phyloP scores from a whole-genome alignment of 2,888 invertebrate species.

The Myopa testacea region DNA sequence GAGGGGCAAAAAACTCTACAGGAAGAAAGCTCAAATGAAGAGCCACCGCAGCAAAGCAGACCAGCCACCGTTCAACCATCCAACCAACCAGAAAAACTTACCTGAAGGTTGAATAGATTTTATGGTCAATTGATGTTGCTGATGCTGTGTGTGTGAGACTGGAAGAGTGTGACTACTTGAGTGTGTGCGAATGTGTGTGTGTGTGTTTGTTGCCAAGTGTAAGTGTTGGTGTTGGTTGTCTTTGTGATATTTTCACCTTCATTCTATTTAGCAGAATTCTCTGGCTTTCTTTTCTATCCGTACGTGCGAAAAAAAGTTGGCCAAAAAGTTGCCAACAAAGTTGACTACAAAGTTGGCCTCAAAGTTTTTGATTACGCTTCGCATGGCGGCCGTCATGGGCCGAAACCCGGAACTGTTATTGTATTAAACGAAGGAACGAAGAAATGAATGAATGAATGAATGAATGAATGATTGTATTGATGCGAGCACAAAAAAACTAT shows the following conservation, averaged over 20 bases:
- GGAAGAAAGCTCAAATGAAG: conserved; percentile 10
- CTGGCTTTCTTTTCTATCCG: not conserved
- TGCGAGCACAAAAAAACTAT: not conserved
- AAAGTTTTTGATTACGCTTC: conserved; percentile 16
- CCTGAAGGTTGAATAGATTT: conserved; percentile 37
- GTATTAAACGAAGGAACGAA: not conserved
- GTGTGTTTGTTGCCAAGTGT: not conserved
- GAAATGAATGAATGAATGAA: not conserved
- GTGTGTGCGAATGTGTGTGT: conserved; percentile 3
- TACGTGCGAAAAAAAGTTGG: not conserved
- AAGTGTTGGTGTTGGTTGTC: not conserved
- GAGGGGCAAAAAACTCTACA: not conserved
- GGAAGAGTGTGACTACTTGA: not conserved
- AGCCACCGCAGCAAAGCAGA: not conserved
- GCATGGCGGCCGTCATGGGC: not conserved
- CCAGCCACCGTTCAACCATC: not conserved
- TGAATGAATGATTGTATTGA: too few species aligned
- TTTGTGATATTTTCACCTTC: conserved; percentile 14
- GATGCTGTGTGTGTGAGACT: not conserved
- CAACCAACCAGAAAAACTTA: conserved; percentile 20
- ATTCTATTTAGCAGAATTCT: conserved; percentile 27
- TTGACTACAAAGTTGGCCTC: conserved; percentile 7
- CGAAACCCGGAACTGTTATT: not conserved
- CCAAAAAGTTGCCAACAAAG: conserved; percentile 22
- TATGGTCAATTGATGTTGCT: conserved; percentile 36